phyloP scores from a whole-genome alignment of 1,140 invertebrate species.

The Lordiphosa clarofinis region DNA sequence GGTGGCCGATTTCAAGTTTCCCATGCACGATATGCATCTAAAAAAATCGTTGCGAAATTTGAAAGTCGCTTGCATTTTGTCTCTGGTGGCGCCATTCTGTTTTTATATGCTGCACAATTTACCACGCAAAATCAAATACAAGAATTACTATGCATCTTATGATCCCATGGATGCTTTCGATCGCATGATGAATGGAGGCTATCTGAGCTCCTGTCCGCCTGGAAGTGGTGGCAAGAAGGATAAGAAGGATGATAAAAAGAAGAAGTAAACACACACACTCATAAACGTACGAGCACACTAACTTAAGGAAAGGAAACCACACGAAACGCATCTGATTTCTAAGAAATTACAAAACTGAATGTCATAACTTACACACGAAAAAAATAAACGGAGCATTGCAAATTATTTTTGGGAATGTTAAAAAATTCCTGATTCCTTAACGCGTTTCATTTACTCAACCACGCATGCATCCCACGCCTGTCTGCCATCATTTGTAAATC shows the following conservation, averaged over 20 bases:
- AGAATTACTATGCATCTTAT: conserved; percentile 38
- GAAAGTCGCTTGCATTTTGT: conserved; percentile 14
- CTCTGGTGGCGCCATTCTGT: conserved; percentile 8
- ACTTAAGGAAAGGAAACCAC: conserved; percentile 18
- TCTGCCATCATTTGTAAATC: conserved; percentile 9
- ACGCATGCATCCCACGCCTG: not conserved
- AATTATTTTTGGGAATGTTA: conserved; percentile 3
- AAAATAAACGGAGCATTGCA: conserved; percentile 32
- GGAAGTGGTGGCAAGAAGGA: conserved; percentile 28
- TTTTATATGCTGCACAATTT: conserved; percentile 32
- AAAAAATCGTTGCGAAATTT: conserved; percentile 15
- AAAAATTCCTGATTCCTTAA: not conserved
- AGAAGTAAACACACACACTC: not conserved
- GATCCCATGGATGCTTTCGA: conserved; percentile 48
- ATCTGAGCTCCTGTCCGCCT: conserved; percentile 38
- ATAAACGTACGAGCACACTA: not conserved
- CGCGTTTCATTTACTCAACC: not conserved
- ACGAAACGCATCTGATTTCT: conserved; percentile 19
- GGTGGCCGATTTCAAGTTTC: conserved; percentile 38
- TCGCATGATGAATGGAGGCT: conserved; percentile 52
- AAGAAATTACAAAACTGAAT: conserved; percentile 14
- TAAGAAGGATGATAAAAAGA: conserved; percentile 28
- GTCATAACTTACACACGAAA: not conserved
- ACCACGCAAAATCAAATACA: conserved; percentile 20
- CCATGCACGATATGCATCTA: conserved; percentile 41